phyloP scores from a whole-genome alignment of 1,140 invertebrate species.

The Reticulitermes speratus region DNA sequence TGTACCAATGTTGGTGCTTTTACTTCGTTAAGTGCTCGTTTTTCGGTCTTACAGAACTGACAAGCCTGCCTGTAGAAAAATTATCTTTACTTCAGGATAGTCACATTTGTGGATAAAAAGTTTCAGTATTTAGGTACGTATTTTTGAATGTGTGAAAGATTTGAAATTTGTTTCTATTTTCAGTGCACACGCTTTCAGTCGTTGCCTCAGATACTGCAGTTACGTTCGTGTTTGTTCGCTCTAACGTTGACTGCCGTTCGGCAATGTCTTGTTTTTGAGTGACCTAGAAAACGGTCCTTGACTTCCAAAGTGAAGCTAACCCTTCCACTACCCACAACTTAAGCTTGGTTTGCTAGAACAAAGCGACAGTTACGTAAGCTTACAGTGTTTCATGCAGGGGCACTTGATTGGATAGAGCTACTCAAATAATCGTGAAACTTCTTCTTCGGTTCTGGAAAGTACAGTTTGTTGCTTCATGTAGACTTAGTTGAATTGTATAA shows the following conservation, averaged over 20 bases:
- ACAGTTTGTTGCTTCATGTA: background rate
- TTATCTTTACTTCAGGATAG: too few species aligned
- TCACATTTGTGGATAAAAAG: too few species aligned
- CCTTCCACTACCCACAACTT: background rate
- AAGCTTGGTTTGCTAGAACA: background rate
- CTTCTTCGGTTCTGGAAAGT: background rate
- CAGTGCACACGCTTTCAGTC: too few species aligned
- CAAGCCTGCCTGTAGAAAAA: too few species aligned
- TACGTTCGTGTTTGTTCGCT: background rate
- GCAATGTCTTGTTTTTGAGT: background rate
- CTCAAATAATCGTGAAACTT: background rate
- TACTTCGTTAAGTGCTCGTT: too few species aligned
- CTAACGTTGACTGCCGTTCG: background rate
- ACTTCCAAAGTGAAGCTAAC: constrained; percentile 1
- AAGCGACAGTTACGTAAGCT: background rate
- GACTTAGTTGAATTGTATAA: background rate
- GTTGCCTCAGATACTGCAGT: too few species aligned
- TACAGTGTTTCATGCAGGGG: background rate
- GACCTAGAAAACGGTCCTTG: constrained; percentile 13
- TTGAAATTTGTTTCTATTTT: too few species aligned
- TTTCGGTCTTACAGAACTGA: too few species aligned
- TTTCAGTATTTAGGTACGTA: too few species aligned
- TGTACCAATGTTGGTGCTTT: too few species aligned
- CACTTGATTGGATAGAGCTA: background rate
- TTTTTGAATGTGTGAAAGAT: too few species aligned